phyloP scores from a whole-genome alignment of 1,140 invertebrate genomes.

The Drosophila sp. region DNA sequence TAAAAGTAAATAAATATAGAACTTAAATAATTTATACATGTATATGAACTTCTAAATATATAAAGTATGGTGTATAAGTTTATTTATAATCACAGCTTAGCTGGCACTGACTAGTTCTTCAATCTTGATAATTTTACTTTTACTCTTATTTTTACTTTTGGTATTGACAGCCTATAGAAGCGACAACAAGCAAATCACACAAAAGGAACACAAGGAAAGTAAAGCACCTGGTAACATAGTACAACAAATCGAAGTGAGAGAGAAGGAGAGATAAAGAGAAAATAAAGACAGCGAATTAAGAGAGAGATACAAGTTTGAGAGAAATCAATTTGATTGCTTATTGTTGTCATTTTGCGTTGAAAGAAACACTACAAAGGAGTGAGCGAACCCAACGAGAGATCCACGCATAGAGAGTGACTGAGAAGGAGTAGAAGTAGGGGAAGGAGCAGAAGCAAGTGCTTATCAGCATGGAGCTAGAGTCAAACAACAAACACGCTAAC shows the following conservation, averaged over 20 bases:
- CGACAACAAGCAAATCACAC: background rate
- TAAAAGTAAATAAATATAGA: too few relatives aligned
- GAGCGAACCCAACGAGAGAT: constrained; percentile 1
- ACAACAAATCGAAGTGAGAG: constrained; percentile 45
- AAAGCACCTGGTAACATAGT: constrained; percentile 67
- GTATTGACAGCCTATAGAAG: constrained; percentile 12
- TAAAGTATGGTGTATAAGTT: too few relatives aligned
- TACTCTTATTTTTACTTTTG: constrained; percentile 5
- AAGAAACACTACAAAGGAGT: background rate
- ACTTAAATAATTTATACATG: too few relatives aligned
- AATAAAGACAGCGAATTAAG: constrained; percentile 16
- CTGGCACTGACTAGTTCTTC: constrained; percentile 23
- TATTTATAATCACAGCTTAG: background rate
- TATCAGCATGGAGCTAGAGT: constrained; percentile 71
- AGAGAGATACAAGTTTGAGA: background rate
- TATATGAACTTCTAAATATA: too few relatives aligned
- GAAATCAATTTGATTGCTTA: constrained; percentile 17
- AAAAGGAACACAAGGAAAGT: constrained; percentile 3
- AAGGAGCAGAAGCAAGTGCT: background rate
- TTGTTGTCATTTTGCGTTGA: constrained; percentile 17
- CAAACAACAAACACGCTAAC: constrained; percentile 62
- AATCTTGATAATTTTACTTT: background rate
- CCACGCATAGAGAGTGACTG: constrained; percentile 3
- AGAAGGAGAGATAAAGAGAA: constrained; percentile 19
- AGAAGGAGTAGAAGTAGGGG: background rate